Base-by-base conservation (phyloP, 1,140 invertebrate species). In the Geopemphigus sp. region DNA sequence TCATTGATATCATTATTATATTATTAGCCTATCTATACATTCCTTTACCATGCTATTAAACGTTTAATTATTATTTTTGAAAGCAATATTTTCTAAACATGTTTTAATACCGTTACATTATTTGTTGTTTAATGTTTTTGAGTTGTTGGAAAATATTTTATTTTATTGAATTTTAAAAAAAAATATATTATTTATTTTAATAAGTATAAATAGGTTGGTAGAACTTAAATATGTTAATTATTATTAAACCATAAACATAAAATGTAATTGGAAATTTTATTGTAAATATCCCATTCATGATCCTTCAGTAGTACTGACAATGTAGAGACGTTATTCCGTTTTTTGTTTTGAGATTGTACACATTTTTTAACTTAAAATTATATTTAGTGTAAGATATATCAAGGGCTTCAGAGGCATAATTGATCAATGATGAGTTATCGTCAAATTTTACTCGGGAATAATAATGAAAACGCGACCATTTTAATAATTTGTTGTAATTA, bases 31-130 rank as follows among this genome's bases (percentile, higher is more conserved):
- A 76, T 61, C 32, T 76, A 78, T 78, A 78, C 74, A 78, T 78
- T 78, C 74, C 74, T 78, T 76, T 78, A 78, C 17, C 56, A 61
- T 78, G 74, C 74, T 78, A 78, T 78, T 76, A 61, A 76, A 45
- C 32, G 63, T 76, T 76, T 78, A 63, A 78, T 50, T 78, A 61
- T 78, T 78, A 47, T 78, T 78, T 78, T 78, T 63, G 24, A 78
- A 78, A 78, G 74, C 74, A 78, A 78, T 78, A 78, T 78, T 78
- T 78, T 78, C 74, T 78, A 78, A 61, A 78, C 74, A 78, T 78
- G 57, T 78, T 78, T 78, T 78, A 78, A 59, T 78, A 78, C 74
- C 57, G 57, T 78, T 78, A 78, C 24, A 57, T 78, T 78, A 47
- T 78, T 78, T 61, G 57, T 78, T 78, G 74, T 78, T 78, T 61